Base-by-base conservation (phyloP, 1,140 invertebrate genomes). In the Solenopsis fugax region DNA sequence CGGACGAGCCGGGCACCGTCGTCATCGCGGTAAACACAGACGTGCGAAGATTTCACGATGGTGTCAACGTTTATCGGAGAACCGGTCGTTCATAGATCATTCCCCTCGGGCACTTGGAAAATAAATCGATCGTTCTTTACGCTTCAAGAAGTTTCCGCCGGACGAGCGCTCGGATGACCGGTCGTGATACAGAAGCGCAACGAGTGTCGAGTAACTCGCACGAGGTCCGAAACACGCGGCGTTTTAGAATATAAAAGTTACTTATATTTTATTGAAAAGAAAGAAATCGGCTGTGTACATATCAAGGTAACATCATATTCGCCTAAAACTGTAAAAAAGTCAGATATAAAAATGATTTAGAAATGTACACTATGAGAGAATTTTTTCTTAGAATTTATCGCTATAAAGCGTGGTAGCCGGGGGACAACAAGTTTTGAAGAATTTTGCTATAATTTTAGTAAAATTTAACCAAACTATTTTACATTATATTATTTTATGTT, bases 21-120 rank as follows among this genome's bases (percentile, higher is more conserved):
- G n/a, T 78, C 9, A 7, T 86, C 82, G 86, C 69, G 34, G 18
- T 64, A 34, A 45, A 56, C 64, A 50, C 21, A 62, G 80, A 65
- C 62, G 80, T 48, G 41, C n/a, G 45, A 73, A 86, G 69, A 62
- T 76, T 84, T 90, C 90, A 90, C 85, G 88, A 76, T 71, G 84
- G 73, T 91, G 75, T 81, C 85, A 90, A 56, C 73, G 52, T 87
- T 69, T 45, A 82, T 86, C 86, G 67, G 54, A 90, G 89, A 93
- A 93, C 92, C 93, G 90, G 93, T 93, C 92, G 86, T 52, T 65
- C 60, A 69, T 86, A 56, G 77, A 92, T 92, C 89, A 82, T 88
- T 88, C 82, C 86, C 73, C 84, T 60, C 69, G 50, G 18, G 16
- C 52, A 75, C 52, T 37, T 24, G 29, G 54, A 65, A 65, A 65